Percentiles rank a stretch among this genome's conserved stretches.
Evolutionary conservation across 2,113 vertebrate genomes (phyloP).

Genomic region (Megalops atlanticus): DNA sequence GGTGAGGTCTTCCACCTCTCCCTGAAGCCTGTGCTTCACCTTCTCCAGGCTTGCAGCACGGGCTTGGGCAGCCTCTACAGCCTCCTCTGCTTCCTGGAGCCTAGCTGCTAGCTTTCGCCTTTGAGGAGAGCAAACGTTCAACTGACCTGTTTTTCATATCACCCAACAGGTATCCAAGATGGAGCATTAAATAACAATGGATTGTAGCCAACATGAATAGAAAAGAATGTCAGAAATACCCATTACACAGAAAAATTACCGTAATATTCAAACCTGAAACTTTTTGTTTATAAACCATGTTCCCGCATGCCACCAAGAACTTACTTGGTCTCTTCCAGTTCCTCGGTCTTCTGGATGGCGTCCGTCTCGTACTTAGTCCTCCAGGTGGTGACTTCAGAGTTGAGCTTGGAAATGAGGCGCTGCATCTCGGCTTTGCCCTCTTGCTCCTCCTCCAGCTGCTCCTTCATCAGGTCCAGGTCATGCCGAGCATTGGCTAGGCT

Average conservation of each 20-base stretch:
- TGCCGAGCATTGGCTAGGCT: slow-evolving; percentile 61
- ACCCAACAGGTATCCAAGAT: background rate
- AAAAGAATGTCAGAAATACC: too few species aligned
- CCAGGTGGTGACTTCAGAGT: slow-evolving; percentile 65
- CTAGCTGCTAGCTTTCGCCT: slow-evolving; percentile 64
- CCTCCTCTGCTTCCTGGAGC: slow-evolving; percentile 69
- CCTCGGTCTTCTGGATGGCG: slow-evolving; percentile 64
- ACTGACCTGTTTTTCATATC: background rate
- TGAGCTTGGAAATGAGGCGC: slow-evolving; percentile 69
- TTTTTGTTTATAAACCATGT: background rate
- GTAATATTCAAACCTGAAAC: too few species aligned
- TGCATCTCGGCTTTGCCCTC: slow-evolving; percentile 62
- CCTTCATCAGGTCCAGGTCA: slow-evolving; percentile 62
- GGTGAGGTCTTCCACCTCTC: slow-evolving; percentile 68
- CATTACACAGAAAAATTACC: too few species aligned
- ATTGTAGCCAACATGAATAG: background rate
- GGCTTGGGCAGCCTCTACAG: slow-evolving; percentile 61
- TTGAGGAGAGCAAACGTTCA: background rate
- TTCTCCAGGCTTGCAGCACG: slow-evolving; percentile 66
- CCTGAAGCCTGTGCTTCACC: slow-evolving; percentile 70
- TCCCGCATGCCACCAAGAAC: slow-evolving; percentile 19
- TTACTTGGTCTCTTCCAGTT: slow-evolving; percentile 75
- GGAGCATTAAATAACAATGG: background rate
- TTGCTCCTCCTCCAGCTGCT: slow-evolving; percentile 71
- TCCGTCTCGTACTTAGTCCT: slow-evolving; percentile 69